Base-by-base conservation (phyloP, 2,797 vertebrate genomes). In the Pangasius sanitwongsei region DNA sequence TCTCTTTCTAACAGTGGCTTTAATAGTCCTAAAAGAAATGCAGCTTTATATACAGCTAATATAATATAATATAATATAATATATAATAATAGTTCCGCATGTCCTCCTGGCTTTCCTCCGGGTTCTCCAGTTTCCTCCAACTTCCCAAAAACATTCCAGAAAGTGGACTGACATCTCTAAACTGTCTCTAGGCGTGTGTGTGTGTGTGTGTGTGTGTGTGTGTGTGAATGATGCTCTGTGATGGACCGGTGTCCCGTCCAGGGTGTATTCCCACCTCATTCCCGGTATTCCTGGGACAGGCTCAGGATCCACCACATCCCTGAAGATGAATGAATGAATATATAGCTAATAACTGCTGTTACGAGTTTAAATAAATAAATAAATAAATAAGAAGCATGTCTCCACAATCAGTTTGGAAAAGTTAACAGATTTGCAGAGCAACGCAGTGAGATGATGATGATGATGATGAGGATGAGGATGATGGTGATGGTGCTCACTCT, bases 401-500 rank as follows among this genome's bases (percentile, higher is more conserved):
- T 57, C 16, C 16, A 55, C 8, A 12, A 41, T 61, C 34, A 61
- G 12, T 61, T 61, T 1, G 0, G 34, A 41, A 83, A 67, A 31
- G 41, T 84, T 67, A n/a, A 65, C 18, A 28, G 37, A 28, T 83
- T 83, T 83, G 41, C 2, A 28, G 55, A 82, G 31, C 4, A 20
- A 74, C 37, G 6, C 77, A 31, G 50, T 3, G 50, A 5, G n/a
- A 77, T 25, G 23, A 84, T 31, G 16, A 48, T 48, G 13, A 67
- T 84, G 37, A 48, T 48, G 57, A 80, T 48, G 75, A 50, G n/a
- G 74, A 77, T 77, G 74, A 81, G 37, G 53, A 41, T 41, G 31
- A 61, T 61, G n/a, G 18, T 78, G 28, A 31, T 31, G 75, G 11
- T 50, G 4, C 55, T 44, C 34, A 83, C 9, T 63, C 28, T 44